A percentile compares a stretch with the other conserved stretches of the same genome.
These are phyloP conservation scores for Leptinotarsa haldemani DNA, from an alignment of 2,888 invertebrate species.

Conservation along the genomic window DNA sequence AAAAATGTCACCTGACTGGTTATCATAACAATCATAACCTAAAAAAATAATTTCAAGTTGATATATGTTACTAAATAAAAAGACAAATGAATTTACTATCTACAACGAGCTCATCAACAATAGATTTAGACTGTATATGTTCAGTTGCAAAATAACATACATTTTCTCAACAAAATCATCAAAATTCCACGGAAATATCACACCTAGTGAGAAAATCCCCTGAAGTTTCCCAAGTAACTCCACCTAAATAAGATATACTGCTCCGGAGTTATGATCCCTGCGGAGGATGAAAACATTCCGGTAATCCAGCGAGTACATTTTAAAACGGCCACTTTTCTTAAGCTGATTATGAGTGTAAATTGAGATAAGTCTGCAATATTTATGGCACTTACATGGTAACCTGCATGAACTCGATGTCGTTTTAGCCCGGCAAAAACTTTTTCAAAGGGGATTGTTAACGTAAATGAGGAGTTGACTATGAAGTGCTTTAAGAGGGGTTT, in stretches of 20 bases:
- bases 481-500: constrained; percentile 45
- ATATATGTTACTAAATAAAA: too few relatives aligned
- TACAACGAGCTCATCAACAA: too few relatives aligned
- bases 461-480: constrained; percentile 44
- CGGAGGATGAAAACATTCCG: constrained; percentile 59
- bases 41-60: too few relatives aligned
- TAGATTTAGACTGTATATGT: too few relatives aligned
- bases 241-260: constrained; percentile 61
- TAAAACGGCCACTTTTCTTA: constrained; percentile 67
- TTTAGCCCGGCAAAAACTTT: constrained; percentile 46
- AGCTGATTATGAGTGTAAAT: constrained; percentile 69
- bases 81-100: too few relatives aligned
- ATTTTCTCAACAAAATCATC: neutral
- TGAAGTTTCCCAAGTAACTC: constrained; percentile 40
- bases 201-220: constrained; percentile 40
- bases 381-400: constrained; percentile 66
- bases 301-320: constrained; percentile 65
- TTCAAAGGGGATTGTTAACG: constrained; percentile 51
- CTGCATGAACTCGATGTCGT: constrained; percentile 48
- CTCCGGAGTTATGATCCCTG: constrained; percentile 58
- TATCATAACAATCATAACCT: too few relatives aligned
- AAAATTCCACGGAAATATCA: neutral
- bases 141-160: neutral
- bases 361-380: constrained; percentile 67
- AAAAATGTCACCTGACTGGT: too few relatives aligned